Base-by-base conservation (phyloP, 2,888 invertebrate genomes). In the Cryptocephalus primarius region DNA sequence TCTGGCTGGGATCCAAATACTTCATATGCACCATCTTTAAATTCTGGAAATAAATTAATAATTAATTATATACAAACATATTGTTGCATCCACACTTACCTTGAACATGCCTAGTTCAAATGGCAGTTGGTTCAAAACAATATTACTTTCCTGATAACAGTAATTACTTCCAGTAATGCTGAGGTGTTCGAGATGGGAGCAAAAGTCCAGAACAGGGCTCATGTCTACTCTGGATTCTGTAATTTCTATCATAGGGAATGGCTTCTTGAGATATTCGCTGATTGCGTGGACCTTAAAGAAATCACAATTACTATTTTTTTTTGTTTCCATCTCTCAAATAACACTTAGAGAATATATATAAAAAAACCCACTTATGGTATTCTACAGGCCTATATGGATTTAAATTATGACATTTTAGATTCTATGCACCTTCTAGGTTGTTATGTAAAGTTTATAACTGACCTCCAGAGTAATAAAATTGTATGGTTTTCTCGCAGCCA, bases 121-220 rank as follows among this genome's bases (percentile, higher is more conserved):
- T 32, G 75, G 73, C 32, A 95, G 73, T 36, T 82, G 76, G 58
- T 89, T 88, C 1, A 88, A 85, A 49, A 85, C 75, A 49, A 96
- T 84, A 65, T 89, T 92, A 65, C 93, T 94, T 0, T 83, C 82
- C 8, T 85, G 85, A 40, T 89, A 80, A 38, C 78, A 76, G 47
- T 78, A 75, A 31, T 75, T 72, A 56, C 77, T 80, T 2, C 89
- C 88, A 61, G 74, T 69, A 45, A 92, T 78, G 54, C 75, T 76
- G 9, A 91, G 68, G 14, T 76, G 75, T 13, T 78, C 78, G 31
- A 94, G 71, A 62, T 88, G 84, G 0, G 83, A 83, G 66, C 85
- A 87, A 62, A 91, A 88, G 69, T 95, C 95, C 45, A 95, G 68
- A 1, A 94, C 82, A 61, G 94, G 91, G 52, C 92, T 90, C 58